These are phyloP conservation scores for Apostichopus japonicus DNA, from an alignment of 35 echinoderm and acorn worm species.

Conservation along the genomic window DNA sequence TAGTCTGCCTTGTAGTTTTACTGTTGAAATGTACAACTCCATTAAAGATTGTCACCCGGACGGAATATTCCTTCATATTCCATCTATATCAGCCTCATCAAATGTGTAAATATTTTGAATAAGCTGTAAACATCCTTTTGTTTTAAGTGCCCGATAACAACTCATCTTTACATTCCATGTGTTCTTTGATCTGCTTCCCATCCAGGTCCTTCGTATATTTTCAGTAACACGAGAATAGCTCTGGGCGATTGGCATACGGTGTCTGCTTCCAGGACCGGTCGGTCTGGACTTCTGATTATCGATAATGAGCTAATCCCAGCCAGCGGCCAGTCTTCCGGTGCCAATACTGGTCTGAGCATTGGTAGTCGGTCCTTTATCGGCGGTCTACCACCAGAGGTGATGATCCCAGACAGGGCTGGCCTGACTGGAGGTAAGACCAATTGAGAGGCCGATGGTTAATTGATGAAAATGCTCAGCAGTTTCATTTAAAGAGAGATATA, in stretches of 20 bases:
- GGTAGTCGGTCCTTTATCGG: conserved; percentile 73
- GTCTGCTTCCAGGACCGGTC: conserved; percentile 53
- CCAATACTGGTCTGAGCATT: conserved; percentile 58
- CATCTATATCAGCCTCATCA: too few relatives aligned
- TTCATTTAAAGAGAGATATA: too few relatives aligned
- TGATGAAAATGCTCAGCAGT: too few relatives aligned
- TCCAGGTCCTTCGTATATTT: conserved; percentile 72
- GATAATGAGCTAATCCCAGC: conserved; percentile 57
- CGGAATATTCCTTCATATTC: too few relatives aligned
- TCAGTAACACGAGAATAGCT: conserved; percentile 44
- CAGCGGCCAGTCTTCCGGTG: conserved; percentile 66
- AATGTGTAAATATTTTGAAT: too few relatives aligned
- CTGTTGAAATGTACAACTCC: too few relatives aligned
- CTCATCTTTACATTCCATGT: too few relatives aligned
- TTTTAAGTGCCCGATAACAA: too few relatives aligned
- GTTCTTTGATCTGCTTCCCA: background rate
- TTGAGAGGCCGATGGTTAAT: too few relatives aligned
- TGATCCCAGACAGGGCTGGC: conserved; percentile 64
- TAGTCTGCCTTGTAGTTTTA: too few relatives aligned
- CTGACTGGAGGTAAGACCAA: conserved; percentile 71
- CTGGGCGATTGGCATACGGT: conserved; percentile 75
- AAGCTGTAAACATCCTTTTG: too few relatives aligned
- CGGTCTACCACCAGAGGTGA: conserved; percentile 62
- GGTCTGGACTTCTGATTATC: conserved; percentile 62
- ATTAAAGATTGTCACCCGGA: too few relatives aligned